phyloP scores from a whole-genome alignment of 1,140 invertebrate genomes.

The Parapsyche elsis region DNA sequence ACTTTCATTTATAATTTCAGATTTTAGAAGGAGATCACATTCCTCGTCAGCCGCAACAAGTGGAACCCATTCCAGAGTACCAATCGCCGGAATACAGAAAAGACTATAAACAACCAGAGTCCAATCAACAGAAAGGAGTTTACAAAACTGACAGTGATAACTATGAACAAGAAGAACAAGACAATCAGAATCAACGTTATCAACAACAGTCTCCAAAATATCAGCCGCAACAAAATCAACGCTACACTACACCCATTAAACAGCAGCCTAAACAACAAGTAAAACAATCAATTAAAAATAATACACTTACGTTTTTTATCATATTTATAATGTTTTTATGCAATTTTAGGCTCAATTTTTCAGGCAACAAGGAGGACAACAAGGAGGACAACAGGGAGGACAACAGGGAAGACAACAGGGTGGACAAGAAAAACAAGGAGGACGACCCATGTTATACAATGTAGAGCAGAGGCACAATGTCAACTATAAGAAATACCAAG shows the following conservation, averaged over 20 bases:
- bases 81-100: constrained; percentile 49
- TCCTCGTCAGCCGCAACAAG: constrained; percentile 57
- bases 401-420: background rate
- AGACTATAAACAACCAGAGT: constrained; percentile 8
- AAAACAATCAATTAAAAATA: background rate
- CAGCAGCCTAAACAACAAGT: constrained; percentile 32
- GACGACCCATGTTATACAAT: constrained; percentile 52
- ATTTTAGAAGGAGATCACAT: constrained; percentile 67
- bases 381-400: background rate
- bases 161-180: constrained; percentile 22
- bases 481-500: constrained; percentile 51
- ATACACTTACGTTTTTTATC: background rate
- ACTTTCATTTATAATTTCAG: constrained; percentile 41
- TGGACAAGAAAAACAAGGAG: constrained; percentile 7
- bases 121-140: background rate
- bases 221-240: constrained; percentile 32
- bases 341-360: background rate
- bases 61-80: constrained; percentile 47
- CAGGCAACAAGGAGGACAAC: background rate
- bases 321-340: background rate
- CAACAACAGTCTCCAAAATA: constrained; percentile 26
- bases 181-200: constrained; percentile 25
- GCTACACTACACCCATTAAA: constrained; percentile 14
- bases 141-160: constrained; percentile 35
- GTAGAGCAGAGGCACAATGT: constrained; percentile 52